A percentile compares a stretch with the other conserved stretches of the same genome.
Conservation (phyloP, 2,888 invertebrate genomes). For the Thymelicus sylvestris region DNA sequence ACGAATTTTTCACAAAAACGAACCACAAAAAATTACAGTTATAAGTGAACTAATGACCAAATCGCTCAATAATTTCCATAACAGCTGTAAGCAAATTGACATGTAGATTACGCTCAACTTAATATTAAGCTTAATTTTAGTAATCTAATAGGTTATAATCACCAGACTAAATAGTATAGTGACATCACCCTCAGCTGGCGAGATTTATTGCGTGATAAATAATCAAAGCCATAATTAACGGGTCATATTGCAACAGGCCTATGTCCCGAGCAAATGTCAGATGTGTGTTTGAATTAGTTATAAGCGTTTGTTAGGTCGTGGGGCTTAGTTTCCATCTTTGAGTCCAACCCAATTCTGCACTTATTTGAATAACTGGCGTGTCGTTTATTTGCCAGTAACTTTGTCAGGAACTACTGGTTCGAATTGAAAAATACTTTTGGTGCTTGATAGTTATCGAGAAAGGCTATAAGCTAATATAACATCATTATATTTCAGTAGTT, state of each 20-base stretch:
- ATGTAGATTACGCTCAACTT: neutral
- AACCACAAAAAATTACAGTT: too few relatives aligned
- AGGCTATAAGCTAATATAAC: too few relatives aligned
- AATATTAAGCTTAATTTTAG: constrained; percentile 7
- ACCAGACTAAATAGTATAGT: constrained; percentile 15
- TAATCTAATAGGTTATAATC: constrained; percentile 10
- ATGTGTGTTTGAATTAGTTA: constrained; percentile 25
- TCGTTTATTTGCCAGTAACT: too few relatives aligned
- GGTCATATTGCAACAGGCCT: constrained; percentile 23
- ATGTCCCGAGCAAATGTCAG: constrained; percentile 22
- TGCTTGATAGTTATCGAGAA: too few relatives aligned
- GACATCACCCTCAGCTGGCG: constrained; percentile 16
- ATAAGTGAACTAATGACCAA: too few relatives aligned
- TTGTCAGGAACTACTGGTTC: too few relatives aligned
- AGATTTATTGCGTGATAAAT: constrained; percentile 35
- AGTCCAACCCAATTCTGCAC: too few relatives aligned
- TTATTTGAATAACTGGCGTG: too few relatives aligned
- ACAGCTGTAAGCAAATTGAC: neutral
- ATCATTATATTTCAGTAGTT: too few relatives aligned
- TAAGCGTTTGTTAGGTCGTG: neutral
- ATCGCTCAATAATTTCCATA: too few relatives aligned
- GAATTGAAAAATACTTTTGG: too few relatives aligned
- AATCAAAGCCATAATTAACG: constrained; percentile 35
- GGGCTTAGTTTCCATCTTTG: neutral
- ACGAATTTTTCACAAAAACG: too few relatives aligned